Percentiles rank a stretch among this genome's conserved stretches.
Evolutionary conservation across 2,113 vertebrate species (phyloP).

Genomic region (Ellobius talpinus): DNA sequence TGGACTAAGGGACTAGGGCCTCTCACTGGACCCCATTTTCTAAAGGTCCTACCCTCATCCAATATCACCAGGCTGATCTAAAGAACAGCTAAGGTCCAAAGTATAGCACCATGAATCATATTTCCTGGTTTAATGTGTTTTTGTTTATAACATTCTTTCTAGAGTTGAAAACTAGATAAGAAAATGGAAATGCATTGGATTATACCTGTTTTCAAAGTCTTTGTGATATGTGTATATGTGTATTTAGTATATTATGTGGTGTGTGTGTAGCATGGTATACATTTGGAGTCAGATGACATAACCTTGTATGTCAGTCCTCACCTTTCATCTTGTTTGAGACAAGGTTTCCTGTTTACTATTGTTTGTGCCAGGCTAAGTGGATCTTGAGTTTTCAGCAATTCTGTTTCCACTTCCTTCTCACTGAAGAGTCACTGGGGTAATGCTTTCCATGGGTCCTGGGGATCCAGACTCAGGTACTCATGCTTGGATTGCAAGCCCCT

Average conservation of each 20-base stretch:
- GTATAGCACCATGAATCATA: neutral
- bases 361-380: no score
- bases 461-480: neutral
- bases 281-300: neutral
- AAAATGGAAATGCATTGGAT: neutral
- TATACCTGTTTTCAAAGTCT: neutral
- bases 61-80: neutral
- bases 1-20: neutral
- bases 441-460: neutral
- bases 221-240: neutral
- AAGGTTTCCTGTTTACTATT: neutral
- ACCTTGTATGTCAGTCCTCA: neutral
- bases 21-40: neutral
- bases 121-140: neutral
- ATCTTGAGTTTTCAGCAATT: neutral
- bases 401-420: neutral
- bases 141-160: neutral
- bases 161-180: neutral
- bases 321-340: neutral
- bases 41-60: neutral
- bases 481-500: neutral
- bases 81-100: neutral
- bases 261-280: no score
- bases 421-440: no score
- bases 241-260: neutral